Percentiles rank a stretch among this genome's conserved stretches.
Evolutionary conservation across 2,113 vertebrate genomes (phyloP).

Genomic region (Macaca mulatta): DNA sequence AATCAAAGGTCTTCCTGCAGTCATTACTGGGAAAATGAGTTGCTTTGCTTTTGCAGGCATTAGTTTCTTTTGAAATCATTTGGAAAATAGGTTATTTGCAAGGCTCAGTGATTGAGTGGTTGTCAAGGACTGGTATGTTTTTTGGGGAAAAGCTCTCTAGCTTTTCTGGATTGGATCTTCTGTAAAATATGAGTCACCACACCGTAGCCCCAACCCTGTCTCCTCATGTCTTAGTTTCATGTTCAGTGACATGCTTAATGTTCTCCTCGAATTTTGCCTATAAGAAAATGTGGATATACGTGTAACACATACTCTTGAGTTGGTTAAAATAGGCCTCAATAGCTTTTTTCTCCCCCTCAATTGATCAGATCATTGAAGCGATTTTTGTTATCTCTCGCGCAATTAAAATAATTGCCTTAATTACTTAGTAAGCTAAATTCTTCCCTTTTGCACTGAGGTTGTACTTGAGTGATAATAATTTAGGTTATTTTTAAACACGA

Average conservation of each 20-base stretch:
- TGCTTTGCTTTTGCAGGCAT: neutral
- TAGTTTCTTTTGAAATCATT: slow-evolving; percentile 16
- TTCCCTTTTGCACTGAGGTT: neutral
- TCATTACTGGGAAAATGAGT: neutral
- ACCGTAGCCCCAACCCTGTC: neutral
- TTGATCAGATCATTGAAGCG: neutral
- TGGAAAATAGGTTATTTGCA: neutral
- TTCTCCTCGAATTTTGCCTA: neutral
- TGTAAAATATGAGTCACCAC: neutral
- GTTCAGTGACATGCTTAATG: neutral
- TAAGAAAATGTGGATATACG: neutral
- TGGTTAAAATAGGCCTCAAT: neutral
- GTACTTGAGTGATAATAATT: neutral
- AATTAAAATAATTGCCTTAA: slow-evolving; percentile 43
- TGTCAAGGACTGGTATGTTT: accelerated
- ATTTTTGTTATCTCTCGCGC: slow-evolving; percentile 32
- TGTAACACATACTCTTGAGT: neutral
- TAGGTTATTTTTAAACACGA: neutral
- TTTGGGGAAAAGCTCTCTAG: neutral
- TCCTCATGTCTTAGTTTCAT: neutral
- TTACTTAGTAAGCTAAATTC: neutral
- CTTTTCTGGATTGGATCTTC: neutral
- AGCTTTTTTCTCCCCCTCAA: neutral
- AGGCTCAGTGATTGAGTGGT: neutral
- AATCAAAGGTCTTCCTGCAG: neutral